Evolutionary conservation across 2,797 vertebrate genomes (phyloP).

Genomic region (Clarias laeviceps): DNA sequence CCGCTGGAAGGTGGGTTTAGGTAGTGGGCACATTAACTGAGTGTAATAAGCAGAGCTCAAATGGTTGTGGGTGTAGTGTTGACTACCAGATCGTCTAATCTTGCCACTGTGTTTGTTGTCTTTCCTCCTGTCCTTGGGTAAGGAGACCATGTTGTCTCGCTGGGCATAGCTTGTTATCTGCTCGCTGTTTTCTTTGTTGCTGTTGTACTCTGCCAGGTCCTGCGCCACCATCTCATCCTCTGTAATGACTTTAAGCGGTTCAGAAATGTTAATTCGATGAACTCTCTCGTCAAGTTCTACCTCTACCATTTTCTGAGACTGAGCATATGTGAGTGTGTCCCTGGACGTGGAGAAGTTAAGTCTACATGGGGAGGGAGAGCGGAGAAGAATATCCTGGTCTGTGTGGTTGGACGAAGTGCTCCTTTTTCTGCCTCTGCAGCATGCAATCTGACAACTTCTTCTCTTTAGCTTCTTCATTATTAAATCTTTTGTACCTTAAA

Average conservation of each 20-base stretch:
- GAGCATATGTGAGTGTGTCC: conserved; percentile 92
- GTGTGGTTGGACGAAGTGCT: conserved; percentile 60
- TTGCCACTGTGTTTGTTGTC: conserved; percentile 81
- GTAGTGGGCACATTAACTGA: conserved; percentile 74
- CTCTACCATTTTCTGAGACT: conserved; percentile 96
- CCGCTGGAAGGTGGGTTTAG: conserved; percentile 88
- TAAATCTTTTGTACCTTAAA: conserved; percentile 58
- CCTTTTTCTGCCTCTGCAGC: conserved; percentile 77
- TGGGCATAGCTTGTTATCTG: conserved; percentile 81
- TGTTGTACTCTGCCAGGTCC: conserved; percentile 96
- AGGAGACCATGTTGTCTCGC: conserved; percentile 77
- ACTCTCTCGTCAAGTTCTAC: conserved; percentile 95
- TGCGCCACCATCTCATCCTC: conserved; percentile 96
- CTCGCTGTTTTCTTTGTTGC: conserved; percentile 98
- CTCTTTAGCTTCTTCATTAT: conserved; percentile 86
- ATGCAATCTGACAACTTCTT: conserved; percentile 80
- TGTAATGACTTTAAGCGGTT: conserved; percentile 90
- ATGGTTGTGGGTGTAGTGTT: conserved; percentile 69
- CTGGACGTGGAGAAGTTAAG: conserved; percentile 88
- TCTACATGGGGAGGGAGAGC: conserved; percentile 90
- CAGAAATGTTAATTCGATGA: conserved; percentile 93
- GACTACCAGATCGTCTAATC: conserved; percentile 66
- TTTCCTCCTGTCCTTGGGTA: conserved; percentile 83
- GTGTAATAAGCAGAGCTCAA: conserved; percentile 73
- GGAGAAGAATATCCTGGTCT: conserved; percentile 64